Conservation (phyloP, 1,140 invertebrate species). For the Teleopsis dalmanni region DNA sequence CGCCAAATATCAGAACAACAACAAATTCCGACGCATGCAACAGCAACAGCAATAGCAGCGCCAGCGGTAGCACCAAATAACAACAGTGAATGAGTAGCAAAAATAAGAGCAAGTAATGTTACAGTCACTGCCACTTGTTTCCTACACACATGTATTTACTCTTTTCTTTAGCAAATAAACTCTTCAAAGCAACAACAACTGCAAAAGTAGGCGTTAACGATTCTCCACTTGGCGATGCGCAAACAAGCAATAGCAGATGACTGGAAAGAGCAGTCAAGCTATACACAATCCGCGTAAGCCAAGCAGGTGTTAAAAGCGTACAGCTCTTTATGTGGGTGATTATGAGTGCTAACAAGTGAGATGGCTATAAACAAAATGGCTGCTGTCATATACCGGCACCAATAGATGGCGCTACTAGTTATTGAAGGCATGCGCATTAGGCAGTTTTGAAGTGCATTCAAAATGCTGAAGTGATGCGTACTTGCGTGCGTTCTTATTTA, state of each 20-base stretch:
- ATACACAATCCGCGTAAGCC: background rate
- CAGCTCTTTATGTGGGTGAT: background rate
- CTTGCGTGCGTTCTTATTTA: background rate
- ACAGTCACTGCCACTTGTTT: too few species aligned
- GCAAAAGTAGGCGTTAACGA: background rate
- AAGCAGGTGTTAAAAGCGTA: background rate
- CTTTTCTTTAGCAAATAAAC: too few species aligned
- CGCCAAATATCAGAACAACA: too few species aligned
- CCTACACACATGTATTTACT: too few species aligned
- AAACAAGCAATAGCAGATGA: constrained; percentile 21
- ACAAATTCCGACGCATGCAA: too few species aligned
- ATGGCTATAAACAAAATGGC: constrained; percentile 40
- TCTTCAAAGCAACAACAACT: background rate
- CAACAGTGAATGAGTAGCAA: too few species aligned
- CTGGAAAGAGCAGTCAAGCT: constrained; percentile 26
- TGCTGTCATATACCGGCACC: constrained; percentile 33
- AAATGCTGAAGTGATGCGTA: background rate
- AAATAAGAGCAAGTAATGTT: too few species aligned
- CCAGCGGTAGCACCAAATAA: too few species aligned
- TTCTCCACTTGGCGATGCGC: too few species aligned
- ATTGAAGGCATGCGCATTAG: background rate
- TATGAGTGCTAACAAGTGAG: constrained; percentile 20
- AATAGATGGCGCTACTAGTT: constrained; percentile 35
- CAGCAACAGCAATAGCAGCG: too few species aligned
- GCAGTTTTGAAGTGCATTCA: background rate